Evolutionary conservation across 92 coral and sea anemone species (phyloP).

Genomic region (Paramuricea clavata): DNA sequence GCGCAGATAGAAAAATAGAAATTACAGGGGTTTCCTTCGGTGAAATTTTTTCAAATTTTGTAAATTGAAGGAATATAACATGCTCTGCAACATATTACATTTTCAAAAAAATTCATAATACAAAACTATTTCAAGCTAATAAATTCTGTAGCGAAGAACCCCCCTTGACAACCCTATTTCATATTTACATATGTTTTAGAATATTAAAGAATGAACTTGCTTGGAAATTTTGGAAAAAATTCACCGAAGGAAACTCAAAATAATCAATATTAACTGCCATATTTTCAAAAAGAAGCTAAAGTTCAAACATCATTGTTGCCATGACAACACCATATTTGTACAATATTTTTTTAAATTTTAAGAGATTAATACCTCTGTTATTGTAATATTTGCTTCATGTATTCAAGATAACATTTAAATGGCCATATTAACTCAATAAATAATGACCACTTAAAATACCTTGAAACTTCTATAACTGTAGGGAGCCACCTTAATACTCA

Average conservation of each 20-base stretch:
- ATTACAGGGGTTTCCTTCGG: constrained; percentile 11
- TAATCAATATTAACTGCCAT: neutral
- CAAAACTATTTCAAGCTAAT: neutral
- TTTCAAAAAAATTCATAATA: constrained; percentile 3
- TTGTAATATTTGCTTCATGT: too few relatives aligned
- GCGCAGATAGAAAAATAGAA: constrained; percentile 13
- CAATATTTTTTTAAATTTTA: too few relatives aligned
- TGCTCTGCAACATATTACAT: neutral
- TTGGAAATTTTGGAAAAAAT: neutral
- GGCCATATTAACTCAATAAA: too few relatives aligned
- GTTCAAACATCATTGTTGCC: neutral
- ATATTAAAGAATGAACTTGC: neutral
- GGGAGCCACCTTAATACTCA: too few relatives aligned
- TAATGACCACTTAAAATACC: too few relatives aligned
- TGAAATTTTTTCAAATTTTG: constrained; percentile 1
- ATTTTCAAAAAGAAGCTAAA: neutral
- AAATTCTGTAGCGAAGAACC: neutral
- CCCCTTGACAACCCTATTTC: neutral
- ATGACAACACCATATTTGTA: neutral
- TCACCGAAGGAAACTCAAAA: neutral
- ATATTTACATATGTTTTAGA: neutral
- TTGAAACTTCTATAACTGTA: too few relatives aligned
- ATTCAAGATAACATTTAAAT: too few relatives aligned
- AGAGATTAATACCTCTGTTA: too few relatives aligned
- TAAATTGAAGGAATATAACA: neutral